phyloP scores from a whole-genome alignment of 37 sponge, comb jelly and placozoan species.

The Hexactinellida sp. region DNA sequence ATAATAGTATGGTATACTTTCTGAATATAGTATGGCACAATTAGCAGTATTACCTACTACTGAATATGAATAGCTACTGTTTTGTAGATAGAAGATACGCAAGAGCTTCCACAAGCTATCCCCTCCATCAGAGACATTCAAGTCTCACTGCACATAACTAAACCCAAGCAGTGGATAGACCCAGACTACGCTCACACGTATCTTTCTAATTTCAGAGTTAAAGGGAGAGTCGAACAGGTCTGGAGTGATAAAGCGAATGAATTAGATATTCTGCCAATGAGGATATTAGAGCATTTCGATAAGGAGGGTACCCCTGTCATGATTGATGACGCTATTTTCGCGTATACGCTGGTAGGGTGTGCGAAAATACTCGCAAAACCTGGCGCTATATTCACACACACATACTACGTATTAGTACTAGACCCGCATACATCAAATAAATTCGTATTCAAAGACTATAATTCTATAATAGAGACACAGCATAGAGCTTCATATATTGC shows the following conservation, averaged over 20 bases:
- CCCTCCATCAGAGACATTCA: neutral
- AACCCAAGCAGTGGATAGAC: neutral
- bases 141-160: neutral
- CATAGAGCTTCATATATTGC: neutral
- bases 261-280: neutral
- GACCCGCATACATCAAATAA: neutral
- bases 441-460: neutral
- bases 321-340: neutral
- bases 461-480: neutral
- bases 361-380: neutral
- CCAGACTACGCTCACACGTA: constrained; percentile 4
- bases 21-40: too few relatives aligned
- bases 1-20: too few relatives aligned
- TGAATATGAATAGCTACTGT: too few relatives aligned
- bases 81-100: neutral
- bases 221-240: neutral
- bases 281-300: neutral
- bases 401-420: neutral
- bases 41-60: too few relatives aligned
- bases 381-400: neutral
- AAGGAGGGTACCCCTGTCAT: neutral
- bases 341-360: neutral
- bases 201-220: neutral
- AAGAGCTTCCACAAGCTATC: neutral
- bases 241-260: constrained; percentile 2